Conservation (phyloP, 1,140 invertebrate species). For the Drosophila elegans region DNA sequence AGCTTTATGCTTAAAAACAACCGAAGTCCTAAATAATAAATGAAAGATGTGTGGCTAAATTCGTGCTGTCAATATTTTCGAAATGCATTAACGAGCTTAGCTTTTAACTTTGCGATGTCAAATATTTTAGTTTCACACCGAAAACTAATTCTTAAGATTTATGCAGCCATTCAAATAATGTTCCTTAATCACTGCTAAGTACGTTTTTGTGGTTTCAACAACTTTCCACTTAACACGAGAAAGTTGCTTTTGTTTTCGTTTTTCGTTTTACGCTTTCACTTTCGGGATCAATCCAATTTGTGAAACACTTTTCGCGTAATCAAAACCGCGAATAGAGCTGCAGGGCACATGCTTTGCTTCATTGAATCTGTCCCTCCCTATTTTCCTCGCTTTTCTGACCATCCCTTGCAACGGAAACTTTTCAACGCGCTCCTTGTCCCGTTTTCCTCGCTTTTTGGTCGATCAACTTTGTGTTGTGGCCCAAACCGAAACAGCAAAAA, state of each 20-base stretch:
- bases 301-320: slow-evolving; percentile 52
- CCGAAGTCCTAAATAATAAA: background rate
- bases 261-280: slow-evolving; percentile 25
- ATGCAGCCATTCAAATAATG: slow-evolving; percentile 8
- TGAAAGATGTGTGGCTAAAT: background rate
- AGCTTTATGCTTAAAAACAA: no score
- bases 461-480: slow-evolving; percentile 45
- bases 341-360: slow-evolving; percentile 44
- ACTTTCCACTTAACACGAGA: slow-evolving; percentile 29
- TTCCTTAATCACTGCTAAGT: slow-evolving; percentile 18
- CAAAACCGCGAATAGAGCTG: slow-evolving; percentile 55
- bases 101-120: background rate
- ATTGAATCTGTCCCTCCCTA: slow-evolving; percentile 35
- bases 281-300: slow-evolving; percentile 45
- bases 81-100: background rate
- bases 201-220: slow-evolving; percentile 5
- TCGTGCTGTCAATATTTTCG: background rate
- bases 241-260: slow-evolving; percentile 35
- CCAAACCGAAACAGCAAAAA: slow-evolving; percentile 37
- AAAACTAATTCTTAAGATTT: background rate
- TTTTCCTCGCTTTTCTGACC: slow-evolving; percentile 2
- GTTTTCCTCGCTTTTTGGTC: slow-evolving; percentile 19
- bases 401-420: slow-evolving; percentile 47
- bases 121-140: background rate
- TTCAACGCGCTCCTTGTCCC: slow-evolving; percentile 29